Percentiles rank a stretch among this genome's conserved stretches.
These are phyloP conservation scores for Melieria omissa DNA, from an alignment of 2,888 invertebrate species.

Conservation along the genomic window DNA sequence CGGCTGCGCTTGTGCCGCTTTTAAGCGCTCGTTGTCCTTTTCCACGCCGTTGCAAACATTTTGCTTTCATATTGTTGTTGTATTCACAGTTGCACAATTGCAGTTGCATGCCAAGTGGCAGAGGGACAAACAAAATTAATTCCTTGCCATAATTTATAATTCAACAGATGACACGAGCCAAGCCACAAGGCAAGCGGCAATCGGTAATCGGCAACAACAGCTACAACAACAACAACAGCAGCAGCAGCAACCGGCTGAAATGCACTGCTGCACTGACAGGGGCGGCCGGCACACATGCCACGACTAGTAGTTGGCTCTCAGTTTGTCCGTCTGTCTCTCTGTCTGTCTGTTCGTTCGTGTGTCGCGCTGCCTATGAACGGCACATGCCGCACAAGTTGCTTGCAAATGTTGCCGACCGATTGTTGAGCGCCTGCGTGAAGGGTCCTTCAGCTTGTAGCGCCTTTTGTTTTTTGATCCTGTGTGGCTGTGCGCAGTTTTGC, in stretches of 20 bases:
- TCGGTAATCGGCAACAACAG: neutral
- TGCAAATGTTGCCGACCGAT: slow-evolving; percentile 31
- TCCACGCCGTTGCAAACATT: slow-evolving; percentile 4
- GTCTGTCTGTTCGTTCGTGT: slow-evolving; percentile 41
- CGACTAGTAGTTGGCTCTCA: too few relatives aligned
- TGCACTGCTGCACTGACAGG: too few relatives aligned
- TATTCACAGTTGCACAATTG: slow-evolving; percentile 39
- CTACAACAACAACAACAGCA: neutral
- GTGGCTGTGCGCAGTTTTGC: too few relatives aligned
- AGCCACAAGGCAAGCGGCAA: slow-evolving; percentile 34
- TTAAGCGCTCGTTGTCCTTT: slow-evolving; percentile 15
- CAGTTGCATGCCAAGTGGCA: slow-evolving; percentile 40
- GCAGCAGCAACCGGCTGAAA: slow-evolving; percentile 15
- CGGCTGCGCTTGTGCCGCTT: slow-evolving; percentile 9
- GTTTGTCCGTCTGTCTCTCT: too few relatives aligned
- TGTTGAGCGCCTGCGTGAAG: slow-evolving; percentile 7
- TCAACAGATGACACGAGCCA: slow-evolving; percentile 62
- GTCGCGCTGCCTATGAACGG: slow-evolving; percentile 46
- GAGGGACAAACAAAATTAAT: slow-evolving; percentile 52
- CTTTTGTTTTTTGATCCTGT: neutral
- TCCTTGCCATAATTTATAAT: slow-evolving; percentile 61
- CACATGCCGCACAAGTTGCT: slow-evolving; percentile 50
- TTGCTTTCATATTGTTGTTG: slow-evolving; percentile 13
- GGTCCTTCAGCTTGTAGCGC: neutral
- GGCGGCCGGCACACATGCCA: too few relatives aligned